Base-by-base conservation (phyloP, 2,888 invertebrate species). In the Noctua comes region DNA sequence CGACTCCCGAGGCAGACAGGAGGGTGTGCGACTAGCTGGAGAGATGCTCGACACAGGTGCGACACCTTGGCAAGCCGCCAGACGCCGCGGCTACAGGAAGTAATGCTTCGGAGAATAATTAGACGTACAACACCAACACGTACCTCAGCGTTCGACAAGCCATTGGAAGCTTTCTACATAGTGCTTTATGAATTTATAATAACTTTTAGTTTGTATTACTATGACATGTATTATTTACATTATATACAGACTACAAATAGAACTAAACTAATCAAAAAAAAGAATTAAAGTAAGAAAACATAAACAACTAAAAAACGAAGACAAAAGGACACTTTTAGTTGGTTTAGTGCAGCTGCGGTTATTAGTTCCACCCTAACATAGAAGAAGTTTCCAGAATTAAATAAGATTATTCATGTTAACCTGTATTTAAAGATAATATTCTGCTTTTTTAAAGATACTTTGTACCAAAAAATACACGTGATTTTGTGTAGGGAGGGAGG, bases 11-110 rank as follows among this genome's bases (percentile, higher is more conserved):
- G 59, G 69, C 71, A 86, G 86, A 86, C 84, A 57, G 46, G 65
- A 83, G 86, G 77, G 79, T 48, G 73, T 43, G 75, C 24, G 73
- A 82, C 43, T 79, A 78, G 71, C 77, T 74, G 31, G 68, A 87
- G 84, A 76, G 84, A 66, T 76, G 51, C 79, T 85, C 73, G 64
- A 71, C 84, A 57, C 88, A 87, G 88, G 88, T 85, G 88, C 77
- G 68, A 64, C 54, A 43, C 40, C 69, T 82, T 88, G 88, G 88
- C 85, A 59, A 59, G 46, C 48, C 65, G 88, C 88, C 88, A 88
- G 77, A 40, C 78, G 54, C 65, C 40, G 36, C 68, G 82, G 78
- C 82, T 73, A 76, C 81, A 88, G 83, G 83, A 87, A 88, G 72
- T 77, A 76, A 82, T 81, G 78, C 64, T 79, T 77, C 75, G 72